Conservation (phyloP, 2,888 invertebrate species). For the Teleiodes luculella region DNA sequence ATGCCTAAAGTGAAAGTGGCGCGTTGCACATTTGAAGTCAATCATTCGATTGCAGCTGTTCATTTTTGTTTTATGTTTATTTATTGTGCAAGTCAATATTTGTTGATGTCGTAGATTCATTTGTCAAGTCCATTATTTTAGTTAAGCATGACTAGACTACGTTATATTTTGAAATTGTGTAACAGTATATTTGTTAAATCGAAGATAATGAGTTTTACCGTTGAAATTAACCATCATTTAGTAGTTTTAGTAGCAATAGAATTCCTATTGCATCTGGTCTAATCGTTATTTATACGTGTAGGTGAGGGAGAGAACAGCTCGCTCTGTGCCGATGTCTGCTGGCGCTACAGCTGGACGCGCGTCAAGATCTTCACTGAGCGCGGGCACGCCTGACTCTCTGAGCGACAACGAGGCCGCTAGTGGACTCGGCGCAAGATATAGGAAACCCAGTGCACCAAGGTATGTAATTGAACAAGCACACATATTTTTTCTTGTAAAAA, state of each 20-base stretch:
- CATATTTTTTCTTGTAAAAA: too few relatives aligned
- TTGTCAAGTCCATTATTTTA: slow-evolving; percentile 46
- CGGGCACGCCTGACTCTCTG: slow-evolving; percentile 92
- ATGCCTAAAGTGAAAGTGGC: slow-evolving; percentile 62
- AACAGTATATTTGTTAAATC: too few relatives aligned
- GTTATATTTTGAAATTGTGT: too few relatives aligned
- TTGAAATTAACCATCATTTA: too few relatives aligned
- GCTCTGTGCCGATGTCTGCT: slow-evolving; percentile 93
- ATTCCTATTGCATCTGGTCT: not conserved
- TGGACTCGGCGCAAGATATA: slow-evolving; percentile 82
- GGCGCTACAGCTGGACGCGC: slow-evolving; percentile 77
- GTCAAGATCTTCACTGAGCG: slow-evolving; percentile 88
- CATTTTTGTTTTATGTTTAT: slow-evolving; percentile 42
- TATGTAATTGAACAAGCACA: slow-evolving; percentile 27
- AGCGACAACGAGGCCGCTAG: slow-evolving; percentile 91
- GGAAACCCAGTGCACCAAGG: slow-evolving; percentile 82
- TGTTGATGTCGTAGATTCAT: slow-evolving; percentile 47
- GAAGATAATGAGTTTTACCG: too few relatives aligned
- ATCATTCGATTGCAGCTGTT: slow-evolving; percentile 42
- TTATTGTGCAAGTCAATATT: slow-evolving; percentile 40
- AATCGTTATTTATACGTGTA: slow-evolving; percentile 45
- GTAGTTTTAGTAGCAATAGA: not conserved
- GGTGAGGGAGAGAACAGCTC: slow-evolving; percentile 95
- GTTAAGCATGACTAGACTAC: slow-evolving; percentile 51
- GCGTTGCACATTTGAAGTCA: slow-evolving; percentile 48